phyloP scores from a whole-genome alignment of 2,113 vertebrate species.

The Tachycineta bicolor region DNA sequence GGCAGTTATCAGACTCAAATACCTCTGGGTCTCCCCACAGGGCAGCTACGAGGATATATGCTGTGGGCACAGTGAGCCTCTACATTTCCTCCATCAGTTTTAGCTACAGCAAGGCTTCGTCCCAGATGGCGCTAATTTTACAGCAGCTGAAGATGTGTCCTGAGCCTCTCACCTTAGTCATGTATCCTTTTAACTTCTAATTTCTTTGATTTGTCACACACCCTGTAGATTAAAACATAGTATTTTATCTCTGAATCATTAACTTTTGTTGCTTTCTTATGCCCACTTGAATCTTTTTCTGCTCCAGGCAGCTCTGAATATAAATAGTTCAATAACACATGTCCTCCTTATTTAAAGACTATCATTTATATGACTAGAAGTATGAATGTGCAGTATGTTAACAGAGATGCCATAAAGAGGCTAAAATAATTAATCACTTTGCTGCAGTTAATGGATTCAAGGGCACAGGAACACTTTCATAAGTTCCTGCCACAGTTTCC shows the following conservation, averaged over 20 bases:
- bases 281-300: conserved; percentile 48
- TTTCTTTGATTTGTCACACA: conserved; percentile 35
- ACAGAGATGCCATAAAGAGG: conserved; percentile 69
- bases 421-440: conserved; percentile 77
- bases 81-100: neutral
- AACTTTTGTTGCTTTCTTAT: conserved; percentile 63
- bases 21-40: fast-evolving
- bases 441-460: conserved; percentile 72
- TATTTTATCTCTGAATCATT: conserved; percentile 71
- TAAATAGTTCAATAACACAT: conserved; percentile 76
- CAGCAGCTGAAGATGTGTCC: neutral
- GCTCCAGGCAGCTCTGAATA: conserved; percentile 67
- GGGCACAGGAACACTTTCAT: conserved; percentile 39
- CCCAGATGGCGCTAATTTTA: neutral
- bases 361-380: conserved; percentile 68
- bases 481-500: neutral
- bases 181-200: conserved; percentile 13
- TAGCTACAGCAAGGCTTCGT: neutral
- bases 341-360: conserved; percentile 71
- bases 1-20: neutral
- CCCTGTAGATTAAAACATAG: conserved; percentile 57
- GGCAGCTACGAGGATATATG: no score
- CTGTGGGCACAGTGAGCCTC: neutral
- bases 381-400: conserved; percentile 71
- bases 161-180: neutral